phyloP scores from a whole-genome alignment of 2,113 vertebrate species.

The Ranitomeya variabilis region DNA sequence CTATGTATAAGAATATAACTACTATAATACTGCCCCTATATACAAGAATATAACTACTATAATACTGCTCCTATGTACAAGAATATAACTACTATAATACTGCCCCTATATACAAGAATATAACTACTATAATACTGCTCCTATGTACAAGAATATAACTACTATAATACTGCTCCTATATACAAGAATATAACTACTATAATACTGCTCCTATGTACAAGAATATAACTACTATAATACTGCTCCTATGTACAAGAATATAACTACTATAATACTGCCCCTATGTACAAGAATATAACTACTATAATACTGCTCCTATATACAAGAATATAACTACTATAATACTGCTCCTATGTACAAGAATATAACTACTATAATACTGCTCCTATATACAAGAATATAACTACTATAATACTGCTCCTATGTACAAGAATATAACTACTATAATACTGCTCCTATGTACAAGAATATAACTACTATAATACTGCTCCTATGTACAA shows the following conservation, averaged over 20 bases:
- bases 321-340: constrained; percentile 18
- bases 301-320: constrained; percentile 19
- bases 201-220: neutral
- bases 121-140: constrained; percentile 11
- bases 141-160: constrained; percentile 14
- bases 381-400: neutral
- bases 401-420: neutral
- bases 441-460: neutral
- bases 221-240: constrained; percentile 11
- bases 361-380: constrained; percentile 3
- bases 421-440: neutral
- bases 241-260: neutral
- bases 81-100: constrained; percentile 17
- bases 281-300: neutral
- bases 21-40: neutral
- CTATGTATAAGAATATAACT: constrained; percentile 8
- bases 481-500: too few species aligned
- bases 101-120: neutral
- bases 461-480: too few species aligned
- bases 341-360: neutral
- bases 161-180: constrained; percentile 4
- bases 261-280: neutral
- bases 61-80: neutral
- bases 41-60: constrained; percentile 8
- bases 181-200: neutral